These are phyloP conservation scores for Meteorus cinctellus DNA, from an alignment of 2,888 invertebrate species.

Conservation along the genomic window DNA sequence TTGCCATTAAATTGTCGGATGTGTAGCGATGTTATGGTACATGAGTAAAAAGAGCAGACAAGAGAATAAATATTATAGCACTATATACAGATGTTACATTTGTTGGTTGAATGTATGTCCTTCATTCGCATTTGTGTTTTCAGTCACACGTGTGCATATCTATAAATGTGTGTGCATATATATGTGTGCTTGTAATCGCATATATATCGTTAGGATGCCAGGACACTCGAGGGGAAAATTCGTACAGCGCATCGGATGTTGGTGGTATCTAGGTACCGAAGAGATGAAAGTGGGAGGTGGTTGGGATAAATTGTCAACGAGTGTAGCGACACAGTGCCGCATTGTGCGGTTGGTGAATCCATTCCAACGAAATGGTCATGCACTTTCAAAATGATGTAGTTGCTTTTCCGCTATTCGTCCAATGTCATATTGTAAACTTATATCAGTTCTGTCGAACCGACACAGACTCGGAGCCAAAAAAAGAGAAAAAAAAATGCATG, in stretches of 20 bases:
- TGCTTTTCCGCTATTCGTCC: neutral
- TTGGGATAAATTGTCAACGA: slow-evolving; percentile 37
- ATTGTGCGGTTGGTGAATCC: slow-evolving; percentile 41
- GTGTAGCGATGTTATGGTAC: slow-evolving; percentile 1
- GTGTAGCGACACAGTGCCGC: slow-evolving; percentile 23
- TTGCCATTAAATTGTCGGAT: neutral
- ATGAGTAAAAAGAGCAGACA: neutral
- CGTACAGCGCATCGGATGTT: slow-evolving; percentile 29
- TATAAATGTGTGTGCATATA: neutral
- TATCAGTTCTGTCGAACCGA: neutral
- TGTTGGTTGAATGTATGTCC: neutral
- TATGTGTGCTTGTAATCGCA: neutral
- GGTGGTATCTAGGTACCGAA: slow-evolving; percentile 1
- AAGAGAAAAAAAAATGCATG: neutral
- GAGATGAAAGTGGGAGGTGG: neutral
- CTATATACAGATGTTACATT: neutral
- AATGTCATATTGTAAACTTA: neutral
- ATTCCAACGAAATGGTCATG: slow-evolving; percentile 19
- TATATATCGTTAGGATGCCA: slow-evolving; percentile 10
- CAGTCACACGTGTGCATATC: neutral
- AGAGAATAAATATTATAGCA: neutral
- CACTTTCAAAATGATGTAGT: slow-evolving; percentile 21
- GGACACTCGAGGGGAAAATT: slow-evolving; percentile 25
- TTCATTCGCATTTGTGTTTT: neutral
- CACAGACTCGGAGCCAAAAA: neutral